Conservation (phyloP, 35 echinoderm and acorn worm species). For the Diadema setosum region DNA sequence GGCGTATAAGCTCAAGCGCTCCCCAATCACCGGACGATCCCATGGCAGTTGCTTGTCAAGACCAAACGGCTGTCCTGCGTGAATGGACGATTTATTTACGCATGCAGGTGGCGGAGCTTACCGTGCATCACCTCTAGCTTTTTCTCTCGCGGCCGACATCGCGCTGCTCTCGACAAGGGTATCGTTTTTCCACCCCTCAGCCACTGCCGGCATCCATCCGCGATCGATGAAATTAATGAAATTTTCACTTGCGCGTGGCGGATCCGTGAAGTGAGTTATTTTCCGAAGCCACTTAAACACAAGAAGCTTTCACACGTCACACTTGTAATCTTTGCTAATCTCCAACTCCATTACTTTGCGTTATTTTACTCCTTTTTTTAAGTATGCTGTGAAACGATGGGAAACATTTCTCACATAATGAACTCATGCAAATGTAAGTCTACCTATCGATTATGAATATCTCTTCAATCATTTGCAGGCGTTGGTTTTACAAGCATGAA, state of each 20-base stretch:
- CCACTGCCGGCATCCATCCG: constrained; percentile 13
- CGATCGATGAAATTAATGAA: constrained; percentile 30
- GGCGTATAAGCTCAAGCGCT: no score
- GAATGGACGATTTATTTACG: constrained; percentile 14
- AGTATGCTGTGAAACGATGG: no score
- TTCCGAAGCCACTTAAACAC: constrained; percentile 31
- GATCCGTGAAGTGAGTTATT: constrained; percentile 32
- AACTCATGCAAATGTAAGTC: no score
- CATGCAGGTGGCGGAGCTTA: constrained; percentile 10
- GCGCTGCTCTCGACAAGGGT: constrained; percentile 4
- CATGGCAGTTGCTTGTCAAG: no score
- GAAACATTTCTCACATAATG: no score
- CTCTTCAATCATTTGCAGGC: no score
- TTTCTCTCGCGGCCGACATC: not conserved
- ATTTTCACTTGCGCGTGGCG: constrained; percentile 27
- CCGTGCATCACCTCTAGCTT: not conserved
- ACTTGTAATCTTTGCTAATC: not conserved
- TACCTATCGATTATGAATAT: no score
- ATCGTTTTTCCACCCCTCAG: constrained; percentile 24
- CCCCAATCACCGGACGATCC: no score
- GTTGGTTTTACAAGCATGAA: no score
- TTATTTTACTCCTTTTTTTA: no score
- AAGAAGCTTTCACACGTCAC: not conserved
- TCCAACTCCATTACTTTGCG: no score
- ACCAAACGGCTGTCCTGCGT: not conserved